Percentiles rank a stretch among this genome's conserved stretches.
These are phyloP conservation scores for Cylloceria caligata DNA, from an alignment of 2,888 invertebrate genomes.

Conservation along the genomic window DNA sequence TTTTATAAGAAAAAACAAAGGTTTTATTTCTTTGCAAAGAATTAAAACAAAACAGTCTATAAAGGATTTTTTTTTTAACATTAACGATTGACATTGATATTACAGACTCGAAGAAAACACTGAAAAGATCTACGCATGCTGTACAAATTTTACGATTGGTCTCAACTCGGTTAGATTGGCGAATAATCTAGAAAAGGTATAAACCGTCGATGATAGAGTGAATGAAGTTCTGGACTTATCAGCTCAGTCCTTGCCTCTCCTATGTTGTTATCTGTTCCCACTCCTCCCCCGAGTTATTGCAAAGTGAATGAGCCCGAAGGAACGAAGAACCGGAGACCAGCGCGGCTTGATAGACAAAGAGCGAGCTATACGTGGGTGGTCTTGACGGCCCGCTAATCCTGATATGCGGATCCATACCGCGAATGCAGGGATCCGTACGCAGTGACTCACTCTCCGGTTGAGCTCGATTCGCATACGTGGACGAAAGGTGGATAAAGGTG, in stretches of 20 bases:
- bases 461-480: constrained; percentile 47
- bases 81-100: too few species aligned
- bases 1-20: too few species aligned
- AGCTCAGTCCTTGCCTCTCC: constrained; percentile 4
- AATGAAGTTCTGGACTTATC: constrained; percentile 47
- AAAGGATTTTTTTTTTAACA: too few species aligned
- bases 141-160: neutral
- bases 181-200: constrained; percentile 3
- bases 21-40: too few species aligned
- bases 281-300: constrained; percentile 9
- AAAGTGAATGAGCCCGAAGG: constrained; percentile 24
- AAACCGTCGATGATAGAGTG: constrained; percentile 4
- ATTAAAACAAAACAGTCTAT: too few species aligned
- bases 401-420: constrained; percentile 60
- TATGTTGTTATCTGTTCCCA: constrained; percentile 3
- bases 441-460: constrained; percentile 39
- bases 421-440: constrained; percentile 26
- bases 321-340: constrained; percentile 16
- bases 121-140: neutral
- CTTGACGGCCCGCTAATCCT: constrained; percentile 82
- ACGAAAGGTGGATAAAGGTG: constrained; percentile 71
- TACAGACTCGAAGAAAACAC: neutral
- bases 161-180: neutral
- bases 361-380: constrained; percentile 74
- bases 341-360: constrained; percentile 44